A percentile compares a stretch with the other conserved stretches of the same genome.
Conservation (phyloP, 2,888 invertebrate genomes). For the Lypha dubia region DNA sequence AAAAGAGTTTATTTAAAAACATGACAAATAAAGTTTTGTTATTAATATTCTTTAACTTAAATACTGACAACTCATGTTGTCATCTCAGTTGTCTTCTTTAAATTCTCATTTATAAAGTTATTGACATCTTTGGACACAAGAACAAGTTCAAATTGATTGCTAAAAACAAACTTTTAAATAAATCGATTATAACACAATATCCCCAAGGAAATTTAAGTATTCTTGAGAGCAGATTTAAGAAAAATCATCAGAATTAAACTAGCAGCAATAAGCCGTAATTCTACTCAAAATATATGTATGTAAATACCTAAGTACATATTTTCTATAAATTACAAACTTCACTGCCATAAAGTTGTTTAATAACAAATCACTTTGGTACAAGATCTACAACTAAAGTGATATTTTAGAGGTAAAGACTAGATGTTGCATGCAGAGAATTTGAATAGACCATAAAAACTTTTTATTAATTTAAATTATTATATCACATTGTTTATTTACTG, state of each 20-base stretch:
- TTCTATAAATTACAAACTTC: too few relatives aligned
- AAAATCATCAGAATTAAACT: not conserved
- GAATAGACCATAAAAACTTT: too few relatives aligned
- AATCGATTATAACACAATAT: slow-evolving; percentile 2
- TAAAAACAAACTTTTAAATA: not conserved
- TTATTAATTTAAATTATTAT: too few relatives aligned
- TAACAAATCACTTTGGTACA: too few relatives aligned
- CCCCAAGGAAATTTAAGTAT: too few relatives aligned
- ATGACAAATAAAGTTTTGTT: not conserved
- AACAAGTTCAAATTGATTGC: slow-evolving; percentile 11
- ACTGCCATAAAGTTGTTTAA: too few relatives aligned
- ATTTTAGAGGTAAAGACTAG: too few relatives aligned
- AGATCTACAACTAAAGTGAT: too few relatives aligned
- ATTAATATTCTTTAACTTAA: slow-evolving; percentile 14
- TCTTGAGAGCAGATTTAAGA: too few relatives aligned
- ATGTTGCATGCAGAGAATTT: not conserved
- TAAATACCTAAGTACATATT: too few relatives aligned
- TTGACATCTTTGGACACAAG: not conserved
- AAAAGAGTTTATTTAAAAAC: not conserved
- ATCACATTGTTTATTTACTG: too few relatives aligned
- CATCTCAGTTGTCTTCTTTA: not conserved
- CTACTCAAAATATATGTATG: too few relatives aligned
- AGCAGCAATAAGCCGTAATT: not conserved
- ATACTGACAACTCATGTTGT: not conserved
- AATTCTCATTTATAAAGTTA: slow-evolving; percentile 31